A percentile compares a stretch with the other conserved stretches of the same genome.
Conservation (phyloP, 1,140 invertebrate genomes). For the Arctopsyche grandis region DNA sequence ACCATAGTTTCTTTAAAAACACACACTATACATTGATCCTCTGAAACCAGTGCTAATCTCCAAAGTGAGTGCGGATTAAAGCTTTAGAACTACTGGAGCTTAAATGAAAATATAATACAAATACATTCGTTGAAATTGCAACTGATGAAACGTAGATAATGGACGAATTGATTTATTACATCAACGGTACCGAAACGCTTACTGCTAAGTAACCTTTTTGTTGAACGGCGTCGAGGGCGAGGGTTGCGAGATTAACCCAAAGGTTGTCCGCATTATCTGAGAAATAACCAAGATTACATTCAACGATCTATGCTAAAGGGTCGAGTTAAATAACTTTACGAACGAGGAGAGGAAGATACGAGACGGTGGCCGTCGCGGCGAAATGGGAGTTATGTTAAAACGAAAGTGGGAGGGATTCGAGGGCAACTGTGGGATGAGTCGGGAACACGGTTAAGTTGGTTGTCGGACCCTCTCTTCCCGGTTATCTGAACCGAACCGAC, state of each 20-base stretch:
- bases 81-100: too few relatives aligned
- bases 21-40: too few relatives aligned
- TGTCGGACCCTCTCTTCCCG: conserved; percentile 22
- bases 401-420: conserved; percentile 24
- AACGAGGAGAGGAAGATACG: conserved; percentile 39
- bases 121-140: background rate
- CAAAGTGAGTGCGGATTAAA: too few relatives aligned
- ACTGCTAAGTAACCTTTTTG: conserved; percentile 36
- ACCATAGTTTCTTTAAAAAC: too few relatives aligned
- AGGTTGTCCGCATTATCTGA: conserved; percentile 38
- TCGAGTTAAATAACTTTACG: conserved; percentile 43
- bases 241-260: conserved; percentile 32
- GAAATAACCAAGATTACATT: conserved; percentile 44
- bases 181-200: conserved; percentile 31
- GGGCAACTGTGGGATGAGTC: background rate
- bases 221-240: conserved; percentile 24
- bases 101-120: too few relatives aligned
- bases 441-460: conserved; percentile 26
- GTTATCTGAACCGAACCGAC: conserved; percentile 40
- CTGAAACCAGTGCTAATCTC: too few relatives aligned
- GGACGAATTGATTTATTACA: conserved; percentile 33
- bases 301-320: conserved; percentile 37
- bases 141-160: conserved; percentile 7
- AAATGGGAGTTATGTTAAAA: conserved; percentile 40
- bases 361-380: conserved; percentile 4